A percentile compares a stretch with the other conserved stretches of the same genome.
phyloP scores from a whole-genome alignment of 2,797 vertebrate genomes.

The Phrynocephalus forsythii region DNA sequence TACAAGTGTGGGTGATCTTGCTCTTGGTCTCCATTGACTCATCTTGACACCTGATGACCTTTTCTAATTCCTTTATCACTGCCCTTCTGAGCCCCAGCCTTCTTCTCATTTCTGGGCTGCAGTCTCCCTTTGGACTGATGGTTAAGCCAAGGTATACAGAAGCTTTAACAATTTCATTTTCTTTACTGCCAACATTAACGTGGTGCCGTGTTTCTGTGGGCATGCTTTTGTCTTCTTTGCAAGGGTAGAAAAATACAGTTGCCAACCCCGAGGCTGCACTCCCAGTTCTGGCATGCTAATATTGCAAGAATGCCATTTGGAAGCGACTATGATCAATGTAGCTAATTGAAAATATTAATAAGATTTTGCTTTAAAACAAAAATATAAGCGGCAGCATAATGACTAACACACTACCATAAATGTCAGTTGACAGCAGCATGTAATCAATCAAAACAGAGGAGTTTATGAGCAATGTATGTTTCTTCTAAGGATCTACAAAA shows the following conservation, averaged over 20 bases:
- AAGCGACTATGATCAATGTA: constrained; percentile 18
- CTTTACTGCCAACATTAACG: too few relatives aligned
- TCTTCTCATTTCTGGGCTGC: too few relatives aligned
- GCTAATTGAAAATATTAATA: constrained; percentile 40
- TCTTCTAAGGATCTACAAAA: constrained; percentile 16
- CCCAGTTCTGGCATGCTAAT: not conserved
- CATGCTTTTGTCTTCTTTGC: not conserved
- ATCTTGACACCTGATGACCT: too few relatives aligned
- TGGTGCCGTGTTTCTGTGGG: too few relatives aligned
- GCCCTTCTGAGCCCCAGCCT: too few relatives aligned
- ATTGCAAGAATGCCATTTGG: constrained; percentile 12
- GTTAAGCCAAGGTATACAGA: too few relatives aligned
- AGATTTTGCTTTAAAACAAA: constrained; percentile 35
- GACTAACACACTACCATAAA: constrained; percentile 32
- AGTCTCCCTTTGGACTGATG: too few relatives aligned
- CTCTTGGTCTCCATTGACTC: too few relatives aligned
- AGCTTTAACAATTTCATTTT: too few relatives aligned
- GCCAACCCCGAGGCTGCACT: not conserved
- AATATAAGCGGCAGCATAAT: constrained; percentile 22
- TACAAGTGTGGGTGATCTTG: too few relatives aligned
- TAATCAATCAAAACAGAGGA: constrained; percentile 25
- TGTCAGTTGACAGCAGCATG: constrained; percentile 20
- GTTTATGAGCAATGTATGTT: not conserved
- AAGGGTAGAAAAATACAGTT: not conserved
- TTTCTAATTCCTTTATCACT: too few relatives aligned